Percentiles rank a stretch among this genome's conserved stretches.
Conservation (phyloP, 2,888 invertebrate genomes). For the Chrysopilus asiliformis region DNA sequence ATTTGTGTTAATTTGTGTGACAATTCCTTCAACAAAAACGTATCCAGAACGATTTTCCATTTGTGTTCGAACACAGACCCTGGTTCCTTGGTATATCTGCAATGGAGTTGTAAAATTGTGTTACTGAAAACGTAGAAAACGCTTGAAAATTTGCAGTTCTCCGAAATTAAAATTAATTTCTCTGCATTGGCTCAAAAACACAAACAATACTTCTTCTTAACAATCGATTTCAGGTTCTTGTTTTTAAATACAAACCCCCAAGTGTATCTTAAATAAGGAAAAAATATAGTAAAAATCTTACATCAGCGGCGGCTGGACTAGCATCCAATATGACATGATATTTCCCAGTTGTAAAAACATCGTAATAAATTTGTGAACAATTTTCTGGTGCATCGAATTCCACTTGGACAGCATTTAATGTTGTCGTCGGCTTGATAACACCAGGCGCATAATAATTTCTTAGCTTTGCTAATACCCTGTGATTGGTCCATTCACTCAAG, state of each 20-base stretch:
- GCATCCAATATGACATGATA: conserved; percentile 88
- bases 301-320: conserved; percentile 72
- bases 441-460: conserved; percentile 76
- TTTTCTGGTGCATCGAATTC: conserved; percentile 67
- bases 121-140: no score
- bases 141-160: no score
- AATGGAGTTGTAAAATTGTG: no score
- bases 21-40: conserved; percentile 75
- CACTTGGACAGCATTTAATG: conserved; percentile 58
- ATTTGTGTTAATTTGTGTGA: conserved; percentile 51
- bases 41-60: conserved; percentile 49
- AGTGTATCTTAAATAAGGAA: conserved; percentile 2
- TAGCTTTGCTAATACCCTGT: conserved; percentile 79
- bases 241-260: not conserved
- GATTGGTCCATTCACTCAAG: conserved; percentile 86
- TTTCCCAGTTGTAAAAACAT: conserved; percentile 65
- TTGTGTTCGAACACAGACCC: conserved; percentile 65
- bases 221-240: no score
- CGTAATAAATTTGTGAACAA: conserved; percentile 54
- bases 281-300: conserved; percentile 28
- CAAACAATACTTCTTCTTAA: no score
- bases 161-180: no score
- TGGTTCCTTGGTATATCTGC: conserved; percentile 62
- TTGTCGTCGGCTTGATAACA: conserved; percentile 59
- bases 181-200: no score